Evolutionary conservation across 2,888 invertebrate genomes (phyloP).

Genomic region (Pammene fasciana): DNA sequence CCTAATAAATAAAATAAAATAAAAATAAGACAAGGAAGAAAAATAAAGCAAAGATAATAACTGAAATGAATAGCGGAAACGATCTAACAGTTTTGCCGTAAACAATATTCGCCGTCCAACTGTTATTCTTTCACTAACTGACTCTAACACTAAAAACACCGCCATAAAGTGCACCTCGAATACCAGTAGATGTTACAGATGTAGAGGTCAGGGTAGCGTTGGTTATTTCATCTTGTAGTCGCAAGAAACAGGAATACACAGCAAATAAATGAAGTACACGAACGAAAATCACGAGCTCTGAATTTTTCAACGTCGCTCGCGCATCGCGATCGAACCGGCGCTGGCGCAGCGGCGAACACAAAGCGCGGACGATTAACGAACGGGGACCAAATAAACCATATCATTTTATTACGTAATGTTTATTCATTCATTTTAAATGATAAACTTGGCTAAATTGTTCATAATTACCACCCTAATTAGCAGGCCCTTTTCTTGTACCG

Average conservation of each 20-base stretch:
- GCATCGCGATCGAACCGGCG: slow-evolving; percentile 64
- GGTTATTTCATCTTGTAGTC: background rate
- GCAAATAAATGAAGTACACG: slow-evolving; percentile 77
- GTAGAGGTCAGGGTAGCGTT: background rate
- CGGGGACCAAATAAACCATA: slow-evolving; percentile 71
- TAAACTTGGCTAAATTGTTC: slow-evolving; percentile 26
- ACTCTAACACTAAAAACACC: background rate
- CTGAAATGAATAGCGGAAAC: slow-evolving; percentile 62
- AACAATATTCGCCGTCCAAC: slow-evolving; percentile 69
- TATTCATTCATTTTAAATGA: slow-evolving; percentile 48
- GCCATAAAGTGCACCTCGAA: background rate
- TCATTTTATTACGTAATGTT: slow-evolving; percentile 64
- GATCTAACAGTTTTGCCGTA: slow-evolving; percentile 58
- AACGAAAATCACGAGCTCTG: slow-evolving; percentile 78
- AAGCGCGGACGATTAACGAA: slow-evolving; percentile 74
- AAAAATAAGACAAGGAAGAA: slow-evolving; percentile 13
- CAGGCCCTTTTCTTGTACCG: slow-evolving; percentile 1
- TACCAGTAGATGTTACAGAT: background rate
- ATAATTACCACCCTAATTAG: slow-evolving; percentile 29
- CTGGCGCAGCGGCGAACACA: slow-evolving; percentile 68
- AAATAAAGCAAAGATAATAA: slow-evolving; percentile 17
- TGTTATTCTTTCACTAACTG: background rate
- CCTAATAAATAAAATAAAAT: too few species aligned
- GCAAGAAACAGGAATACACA: slow-evolving; percentile 30
- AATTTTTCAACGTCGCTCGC: slow-evolving; percentile 78